These are phyloP conservation scores for Heliothis virescens DNA, from an alignment of 1,140 invertebrate genomes.

Conservation along the genomic window DNA sequence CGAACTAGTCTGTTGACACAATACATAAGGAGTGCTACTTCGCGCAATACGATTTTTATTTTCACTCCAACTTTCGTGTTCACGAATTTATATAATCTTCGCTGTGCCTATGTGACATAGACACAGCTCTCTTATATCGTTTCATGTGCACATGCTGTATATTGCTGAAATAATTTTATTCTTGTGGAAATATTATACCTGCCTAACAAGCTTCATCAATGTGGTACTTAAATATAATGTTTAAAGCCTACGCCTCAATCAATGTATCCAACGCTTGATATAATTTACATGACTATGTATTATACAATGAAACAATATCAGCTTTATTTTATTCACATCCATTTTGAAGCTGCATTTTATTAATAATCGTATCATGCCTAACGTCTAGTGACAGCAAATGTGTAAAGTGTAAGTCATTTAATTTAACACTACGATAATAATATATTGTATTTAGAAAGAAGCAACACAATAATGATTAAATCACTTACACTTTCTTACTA, in stretches of 20 bases:
- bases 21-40: conserved; percentile 45
- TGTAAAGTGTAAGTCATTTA: conserved; percentile 35
- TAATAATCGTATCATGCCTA: conserved; percentile 26
- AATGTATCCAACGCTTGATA: too few species aligned
- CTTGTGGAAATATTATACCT: background rate
- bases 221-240: too few species aligned
- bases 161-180: background rate
- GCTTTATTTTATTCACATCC: conserved; percentile 20
- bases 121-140: background rate
- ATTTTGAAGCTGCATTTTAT: conserved; percentile 37
- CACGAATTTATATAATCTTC: background rate
- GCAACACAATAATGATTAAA: conserved; percentile 33
- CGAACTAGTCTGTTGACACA: conserved; percentile 53
- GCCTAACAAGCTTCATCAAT: too few species aligned
- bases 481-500: conserved; percentile 43
- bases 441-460: background rate
- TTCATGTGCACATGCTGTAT: background rate
- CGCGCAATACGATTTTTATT: conserved; percentile 45
- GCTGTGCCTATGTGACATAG: background rate
- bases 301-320: background rate
- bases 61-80: conserved; percentile 29
- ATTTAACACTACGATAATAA: background rate
- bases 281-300: too few species aligned
- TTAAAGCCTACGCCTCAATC: too few species aligned
- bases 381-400: conserved; percentile 33